Evolutionary conservation across 1,140 invertebrate species (phyloP).

Genomic region (Eulimnadia texana): DNA sequence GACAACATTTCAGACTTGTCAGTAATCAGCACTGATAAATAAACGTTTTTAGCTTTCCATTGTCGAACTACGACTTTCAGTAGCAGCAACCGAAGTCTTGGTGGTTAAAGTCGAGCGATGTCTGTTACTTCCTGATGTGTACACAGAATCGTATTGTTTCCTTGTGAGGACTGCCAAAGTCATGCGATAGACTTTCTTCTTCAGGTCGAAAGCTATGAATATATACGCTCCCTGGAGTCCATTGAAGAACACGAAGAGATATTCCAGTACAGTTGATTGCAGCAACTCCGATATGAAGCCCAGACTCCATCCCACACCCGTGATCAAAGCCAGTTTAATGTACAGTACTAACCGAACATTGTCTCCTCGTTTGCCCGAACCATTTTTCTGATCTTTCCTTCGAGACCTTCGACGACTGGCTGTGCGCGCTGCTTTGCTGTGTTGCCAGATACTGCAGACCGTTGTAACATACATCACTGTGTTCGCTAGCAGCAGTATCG

Average conservation of each 20-base stretch:
- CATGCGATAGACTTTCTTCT: slow-evolving; percentile 25
- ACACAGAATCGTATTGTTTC: too few species aligned
- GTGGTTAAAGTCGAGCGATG: too few species aligned
- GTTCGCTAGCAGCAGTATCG: slow-evolving; percentile 27
- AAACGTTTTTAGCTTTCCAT: too few species aligned
- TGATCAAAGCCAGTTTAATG: slow-evolving; percentile 33
- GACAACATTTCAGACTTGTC: too few species aligned
- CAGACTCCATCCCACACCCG: slow-evolving; percentile 36
- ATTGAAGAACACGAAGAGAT: slow-evolving; percentile 33
- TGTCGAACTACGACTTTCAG: too few species aligned
- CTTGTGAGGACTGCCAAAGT: too few species aligned
- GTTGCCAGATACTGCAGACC: slow-evolving; percentile 21
- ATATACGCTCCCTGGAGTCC: slow-evolving; percentile 34
- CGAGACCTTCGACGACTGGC: background rate
- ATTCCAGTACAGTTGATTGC: slow-evolving; percentile 24
- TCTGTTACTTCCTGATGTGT: too few species aligned
- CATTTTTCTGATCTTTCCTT: slow-evolving; percentile 14
- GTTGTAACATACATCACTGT: slow-evolving; percentile 30
- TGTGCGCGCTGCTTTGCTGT: slow-evolving; percentile 18
- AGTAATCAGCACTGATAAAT: too few species aligned
- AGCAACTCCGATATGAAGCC: slow-evolving; percentile 30
- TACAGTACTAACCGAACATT: slow-evolving; percentile 29
- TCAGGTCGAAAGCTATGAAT: slow-evolving; percentile 34
- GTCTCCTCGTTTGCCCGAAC: slow-evolving; percentile 7
- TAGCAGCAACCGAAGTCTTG: too few species aligned